phyloP scores from a whole-genome alignment of 2,113 vertebrate genomes.

The Recurvirostra avosetta region DNA sequence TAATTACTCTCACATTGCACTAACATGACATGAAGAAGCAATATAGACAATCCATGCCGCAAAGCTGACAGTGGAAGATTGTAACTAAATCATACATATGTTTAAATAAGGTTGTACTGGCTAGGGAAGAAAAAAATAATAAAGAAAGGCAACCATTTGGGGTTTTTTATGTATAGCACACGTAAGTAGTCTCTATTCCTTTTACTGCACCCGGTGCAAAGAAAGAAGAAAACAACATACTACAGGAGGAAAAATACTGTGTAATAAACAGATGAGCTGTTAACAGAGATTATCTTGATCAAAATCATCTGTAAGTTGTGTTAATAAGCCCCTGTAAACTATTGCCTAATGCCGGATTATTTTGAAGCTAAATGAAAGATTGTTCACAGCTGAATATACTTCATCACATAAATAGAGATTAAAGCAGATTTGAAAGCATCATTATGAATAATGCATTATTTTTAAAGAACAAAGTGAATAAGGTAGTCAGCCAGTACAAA shows the following conservation, averaged over 20 bases:
- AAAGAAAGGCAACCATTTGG: not conserved
- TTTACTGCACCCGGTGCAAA: not conserved
- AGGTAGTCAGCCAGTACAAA: not conserved
- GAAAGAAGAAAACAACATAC: not conserved
- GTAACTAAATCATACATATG: not conserved
- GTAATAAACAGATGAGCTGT: not conserved
- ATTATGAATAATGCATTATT: conserved; percentile 29
- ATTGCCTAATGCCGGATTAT: not conserved
- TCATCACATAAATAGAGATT: conserved; percentile 22
- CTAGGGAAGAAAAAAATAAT: not conserved
- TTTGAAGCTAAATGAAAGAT: not conserved
- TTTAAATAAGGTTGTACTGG: not conserved
- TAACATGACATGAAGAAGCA: not conserved
- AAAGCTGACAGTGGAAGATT: not conserved
- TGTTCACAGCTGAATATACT: not conserved
- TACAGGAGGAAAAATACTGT: not conserved
- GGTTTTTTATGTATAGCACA: not conserved
- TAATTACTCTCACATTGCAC: not conserved
- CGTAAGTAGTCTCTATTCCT: not conserved
- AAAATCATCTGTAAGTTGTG: not conserved
- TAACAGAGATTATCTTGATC: not conserved
- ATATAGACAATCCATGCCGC: not conserved
- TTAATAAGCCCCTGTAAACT: not conserved
- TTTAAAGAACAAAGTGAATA: conserved; percentile 15
- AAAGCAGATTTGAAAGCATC: not conserved